Evolutionary conservation across 2,888 invertebrate genomes (phyloP).

Genomic region (Orchesellides sinensis): DNA sequence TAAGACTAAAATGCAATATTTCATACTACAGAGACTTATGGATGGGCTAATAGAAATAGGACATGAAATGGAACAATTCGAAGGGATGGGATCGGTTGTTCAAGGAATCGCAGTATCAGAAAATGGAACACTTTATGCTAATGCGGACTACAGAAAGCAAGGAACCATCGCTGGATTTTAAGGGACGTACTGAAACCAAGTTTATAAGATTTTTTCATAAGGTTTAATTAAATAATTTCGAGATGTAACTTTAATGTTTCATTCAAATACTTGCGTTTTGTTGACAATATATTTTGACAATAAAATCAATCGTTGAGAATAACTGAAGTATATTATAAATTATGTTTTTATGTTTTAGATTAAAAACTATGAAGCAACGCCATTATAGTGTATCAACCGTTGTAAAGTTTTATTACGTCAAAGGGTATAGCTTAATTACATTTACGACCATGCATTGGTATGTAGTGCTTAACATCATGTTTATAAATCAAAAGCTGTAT

Average conservation of each 20-base stretch:
- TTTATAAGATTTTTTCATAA: background rate
- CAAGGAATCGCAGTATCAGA: conserved; percentile 82
- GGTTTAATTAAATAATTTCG: background rate
- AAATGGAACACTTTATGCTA: conserved; percentile 83
- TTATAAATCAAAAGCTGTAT: too few relatives aligned
- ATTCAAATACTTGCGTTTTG: background rate
- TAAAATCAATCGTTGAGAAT: background rate
- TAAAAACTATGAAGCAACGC: too few relatives aligned
- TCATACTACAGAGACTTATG: conserved; percentile 13
- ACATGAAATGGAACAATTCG: conserved; percentile 82
- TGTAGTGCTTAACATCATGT: too few relatives aligned
- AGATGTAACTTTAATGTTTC: background rate
- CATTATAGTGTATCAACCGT: too few relatives aligned
- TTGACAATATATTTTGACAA: background rate
- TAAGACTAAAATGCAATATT: conserved; percentile 82
- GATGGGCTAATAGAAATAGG: conserved; percentile 81
- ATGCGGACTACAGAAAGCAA: conserved; percentile 89
- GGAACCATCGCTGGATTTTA: conserved; percentile 85
- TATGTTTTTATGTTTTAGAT: too few relatives aligned
- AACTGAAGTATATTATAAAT: background rate
- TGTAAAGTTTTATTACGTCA: too few relatives aligned
- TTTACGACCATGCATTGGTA: too few relatives aligned
- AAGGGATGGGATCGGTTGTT: conserved; percentile 84
- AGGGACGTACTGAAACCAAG: background rate
- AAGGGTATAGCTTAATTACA: too few relatives aligned